Evolutionary conservation across 2,797 vertebrate species (phyloP).

Genomic region (Eleutherodactylus coqui): DNA sequence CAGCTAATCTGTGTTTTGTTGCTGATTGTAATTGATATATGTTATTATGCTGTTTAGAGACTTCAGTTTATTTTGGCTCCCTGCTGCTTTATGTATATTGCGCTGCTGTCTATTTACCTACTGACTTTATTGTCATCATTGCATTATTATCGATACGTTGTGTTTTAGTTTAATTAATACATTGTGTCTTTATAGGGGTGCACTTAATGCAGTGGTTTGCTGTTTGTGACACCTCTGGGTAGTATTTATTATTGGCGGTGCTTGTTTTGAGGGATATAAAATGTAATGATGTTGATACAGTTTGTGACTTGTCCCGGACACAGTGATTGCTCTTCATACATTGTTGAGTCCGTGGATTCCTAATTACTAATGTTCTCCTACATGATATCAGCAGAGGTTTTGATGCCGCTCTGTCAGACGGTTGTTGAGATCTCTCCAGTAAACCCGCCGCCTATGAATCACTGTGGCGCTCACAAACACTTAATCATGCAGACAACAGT

Average conservation of each 20-base stretch:
- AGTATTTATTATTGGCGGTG: not conserved
- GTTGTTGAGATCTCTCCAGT: not conserved
- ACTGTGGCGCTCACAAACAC: slow-evolving; percentile 10
- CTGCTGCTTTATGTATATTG: too few species aligned
- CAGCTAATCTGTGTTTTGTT: too few species aligned
- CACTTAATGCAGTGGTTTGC: too few species aligned
- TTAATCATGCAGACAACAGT: slow-evolving; percentile 47
- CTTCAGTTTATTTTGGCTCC: too few species aligned
- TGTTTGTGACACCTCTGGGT: too few species aligned
- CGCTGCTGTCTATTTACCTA: too few species aligned
- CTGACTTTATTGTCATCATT: too few species aligned
- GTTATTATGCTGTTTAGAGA: too few species aligned
- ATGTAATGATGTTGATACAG: not conserved
- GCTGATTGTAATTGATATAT: too few species aligned
- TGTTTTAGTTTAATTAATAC: too few species aligned
- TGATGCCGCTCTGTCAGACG: not conserved
- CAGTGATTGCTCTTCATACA: not conserved
- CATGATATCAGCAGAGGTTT: not conserved
- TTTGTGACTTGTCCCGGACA: not conserved
- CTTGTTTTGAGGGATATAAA: not conserved
- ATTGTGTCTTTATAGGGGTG: too few species aligned
- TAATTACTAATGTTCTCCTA: not conserved
- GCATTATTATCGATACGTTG: too few species aligned
- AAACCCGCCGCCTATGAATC: not conserved
- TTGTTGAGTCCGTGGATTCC: not conserved